phyloP scores from a whole-genome alignment of 2,113 vertebrate species.

The Scomber colias region DNA sequence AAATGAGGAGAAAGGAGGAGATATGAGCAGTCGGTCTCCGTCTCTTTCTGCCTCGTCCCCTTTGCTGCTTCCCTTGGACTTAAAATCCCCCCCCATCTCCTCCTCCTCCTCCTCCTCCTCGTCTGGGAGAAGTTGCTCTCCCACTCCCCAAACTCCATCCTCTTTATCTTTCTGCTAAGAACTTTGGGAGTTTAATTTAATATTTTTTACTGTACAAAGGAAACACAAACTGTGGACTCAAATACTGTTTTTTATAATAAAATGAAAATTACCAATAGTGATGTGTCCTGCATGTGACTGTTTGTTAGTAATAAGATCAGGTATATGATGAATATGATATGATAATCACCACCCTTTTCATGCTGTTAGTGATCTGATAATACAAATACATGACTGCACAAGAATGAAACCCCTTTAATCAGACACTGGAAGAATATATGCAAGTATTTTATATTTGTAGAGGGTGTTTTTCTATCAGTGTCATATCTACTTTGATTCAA shows the following conservation, averaged over 20 bases:
- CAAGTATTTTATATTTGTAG: too few species aligned
- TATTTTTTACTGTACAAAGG: constrained; percentile 89
- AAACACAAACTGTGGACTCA: constrained; percentile 86
- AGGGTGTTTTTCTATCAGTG: too few species aligned
- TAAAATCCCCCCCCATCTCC: constrained; percentile 31
- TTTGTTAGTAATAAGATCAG: constrained; percentile 1
- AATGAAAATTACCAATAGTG: constrained; percentile 81
- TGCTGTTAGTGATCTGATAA: too few species aligned
- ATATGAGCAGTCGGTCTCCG: constrained; percentile 38
- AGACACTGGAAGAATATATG: too few species aligned
- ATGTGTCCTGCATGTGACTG: constrained; percentile 31
- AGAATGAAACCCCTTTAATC: too few species aligned
- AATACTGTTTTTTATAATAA: constrained; percentile 86
- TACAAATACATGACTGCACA: too few species aligned
- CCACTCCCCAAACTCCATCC: constrained; percentile 81
- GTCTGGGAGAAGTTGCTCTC: constrained; percentile 40
- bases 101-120: constrained; percentile 22
- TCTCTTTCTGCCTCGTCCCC: constrained; percentile 74
- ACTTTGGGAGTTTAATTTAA: constrained; percentile 86
- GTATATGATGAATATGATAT: too few species aligned
- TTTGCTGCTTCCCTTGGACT: constrained; percentile 82
- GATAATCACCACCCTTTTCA: too few species aligned
- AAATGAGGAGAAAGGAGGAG: constrained; percentile 79
- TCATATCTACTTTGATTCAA: too few species aligned
- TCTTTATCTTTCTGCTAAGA: constrained; percentile 81